phyloP scores from a whole-genome alignment of 2,797 vertebrate genomes.

The Rousettus madagascariensis region DNA sequence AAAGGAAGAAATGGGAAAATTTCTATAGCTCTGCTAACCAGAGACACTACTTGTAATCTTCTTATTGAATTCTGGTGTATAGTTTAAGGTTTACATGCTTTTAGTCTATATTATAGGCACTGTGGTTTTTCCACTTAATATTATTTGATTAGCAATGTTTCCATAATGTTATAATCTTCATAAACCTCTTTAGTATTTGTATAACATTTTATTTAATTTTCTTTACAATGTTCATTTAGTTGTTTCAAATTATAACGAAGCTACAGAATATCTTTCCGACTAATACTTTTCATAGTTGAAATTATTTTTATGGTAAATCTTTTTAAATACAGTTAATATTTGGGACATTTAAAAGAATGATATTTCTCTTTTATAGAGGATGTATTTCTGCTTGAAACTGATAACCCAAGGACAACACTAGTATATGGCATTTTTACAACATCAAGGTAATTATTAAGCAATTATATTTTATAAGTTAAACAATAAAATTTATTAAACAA shows the following conservation, averaged over 20 bases:
- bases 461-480: not conserved
- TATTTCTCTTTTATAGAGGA: conserved; percentile 87
- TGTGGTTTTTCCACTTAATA: not conserved
- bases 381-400: conserved; percentile 96
- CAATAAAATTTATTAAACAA: not conserved
- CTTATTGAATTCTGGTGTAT: not conserved
- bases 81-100: not conserved
- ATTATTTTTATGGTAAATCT: not conserved
- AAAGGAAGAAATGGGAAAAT: not conserved
- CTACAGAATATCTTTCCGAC: not conserved
- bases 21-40: not conserved
- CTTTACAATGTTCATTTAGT: not conserved
- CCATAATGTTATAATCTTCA: not conserved
- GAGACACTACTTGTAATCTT: not conserved
- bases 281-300: not conserved
- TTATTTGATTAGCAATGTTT: not conserved
- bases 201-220: not conserved
- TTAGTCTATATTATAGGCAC: not conserved
- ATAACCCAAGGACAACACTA: conserved; percentile 93
- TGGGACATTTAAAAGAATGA: not conserved
- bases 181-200: not conserved
- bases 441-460: conserved; percentile 90
- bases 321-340: not conserved
- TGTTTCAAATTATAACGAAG: not conserved
- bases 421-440: conserved; percentile 98